Percentiles rank a stretch among this genome's conserved stretches.
These are phyloP conservation scores for Spodoptera littoralis DNA, from an alignment of 2,888 invertebrate genomes.

Conservation along the genomic window DNA sequence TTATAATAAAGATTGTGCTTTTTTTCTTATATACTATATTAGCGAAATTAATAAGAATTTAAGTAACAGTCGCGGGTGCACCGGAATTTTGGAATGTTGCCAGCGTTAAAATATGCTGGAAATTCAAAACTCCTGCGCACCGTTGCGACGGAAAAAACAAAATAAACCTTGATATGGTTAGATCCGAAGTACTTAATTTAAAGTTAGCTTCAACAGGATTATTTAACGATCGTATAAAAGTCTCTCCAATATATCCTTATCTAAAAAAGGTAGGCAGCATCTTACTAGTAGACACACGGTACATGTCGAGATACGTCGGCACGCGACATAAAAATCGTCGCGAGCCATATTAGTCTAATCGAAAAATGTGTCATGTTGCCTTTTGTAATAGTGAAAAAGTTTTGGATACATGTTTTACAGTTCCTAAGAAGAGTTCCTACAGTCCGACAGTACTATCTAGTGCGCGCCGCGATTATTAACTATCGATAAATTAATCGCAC, in stretches of 20 bases:
- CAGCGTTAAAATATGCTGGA: constrained; percentile 64
- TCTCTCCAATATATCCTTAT: constrained; percentile 88
- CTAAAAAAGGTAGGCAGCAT: constrained; percentile 86
- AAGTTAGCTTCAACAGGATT: constrained; percentile 86
- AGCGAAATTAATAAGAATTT: constrained; percentile 80
- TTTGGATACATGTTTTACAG: constrained; percentile 77
- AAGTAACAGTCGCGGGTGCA: constrained; percentile 62
- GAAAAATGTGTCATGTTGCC: constrained; percentile 73
- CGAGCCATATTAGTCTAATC: constrained; percentile 72
- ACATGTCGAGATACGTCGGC: constrained; percentile 72
- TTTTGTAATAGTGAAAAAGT: constrained; percentile 80
- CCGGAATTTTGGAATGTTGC: constrained; percentile 71
- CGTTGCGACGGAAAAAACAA: constrained; percentile 62
- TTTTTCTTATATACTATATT: constrained; percentile 83
- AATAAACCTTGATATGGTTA: constrained; percentile 81
- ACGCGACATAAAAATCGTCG: constrained; percentile 75
- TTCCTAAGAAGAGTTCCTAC: constrained; percentile 75
- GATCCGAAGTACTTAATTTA: constrained; percentile 85
- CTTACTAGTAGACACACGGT: constrained; percentile 79
- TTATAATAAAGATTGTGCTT: constrained; percentile 84
- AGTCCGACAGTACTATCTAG: constrained; percentile 47
- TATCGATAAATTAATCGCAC: constrained; percentile 13
- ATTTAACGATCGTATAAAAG: constrained; percentile 89
- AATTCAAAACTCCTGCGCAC: constrained; percentile 61
- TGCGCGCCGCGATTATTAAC: constrained; percentile 27